Conservation (phyloP, 2,888 invertebrate genomes). For the Rhabditoides inermis region DNA sequence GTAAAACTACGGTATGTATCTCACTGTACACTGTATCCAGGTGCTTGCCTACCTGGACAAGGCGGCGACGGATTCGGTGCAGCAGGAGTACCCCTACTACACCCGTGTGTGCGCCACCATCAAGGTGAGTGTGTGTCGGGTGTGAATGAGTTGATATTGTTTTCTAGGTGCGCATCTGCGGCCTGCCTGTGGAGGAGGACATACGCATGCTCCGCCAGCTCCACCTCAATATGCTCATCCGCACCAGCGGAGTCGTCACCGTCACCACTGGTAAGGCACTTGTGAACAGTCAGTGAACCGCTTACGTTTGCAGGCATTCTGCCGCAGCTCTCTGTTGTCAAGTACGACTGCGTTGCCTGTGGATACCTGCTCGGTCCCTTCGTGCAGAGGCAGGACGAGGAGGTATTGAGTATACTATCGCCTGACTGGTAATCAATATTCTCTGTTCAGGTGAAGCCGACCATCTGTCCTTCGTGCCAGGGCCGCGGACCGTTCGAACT, state of each 20-base stretch:
- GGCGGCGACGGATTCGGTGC: slow-evolving; percentile 66
- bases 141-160: neutral
- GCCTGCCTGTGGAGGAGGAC: slow-evolving; percentile 89
- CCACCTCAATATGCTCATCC: slow-evolving; percentile 80
- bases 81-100: slow-evolving; percentile 89
- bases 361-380: slow-evolving; percentile 90
- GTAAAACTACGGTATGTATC: neutral
- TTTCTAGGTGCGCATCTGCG: slow-evolving; percentile 72
- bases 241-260: slow-evolving; percentile 87
- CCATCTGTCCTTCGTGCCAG: slow-evolving; percentile 95
- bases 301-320: slow-evolving; percentile 64
- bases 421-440: neutral
- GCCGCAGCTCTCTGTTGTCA: slow-evolving; percentile 87
- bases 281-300: no score
- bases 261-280: slow-evolving; percentile 73
- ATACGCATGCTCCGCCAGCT: slow-evolving; percentile 73
- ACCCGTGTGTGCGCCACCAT: slow-evolving; percentile 86
- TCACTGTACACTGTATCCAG: slow-evolving; percentile 10
- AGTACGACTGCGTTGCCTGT: slow-evolving; percentile 93
- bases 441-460: slow-evolving; percentile 73
- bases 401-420: slow-evolving; percentile 26
- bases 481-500: slow-evolving; percentile 89
- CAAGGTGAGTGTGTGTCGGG: slow-evolving; percentile 13
- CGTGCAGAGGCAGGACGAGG: slow-evolving; percentile 83
- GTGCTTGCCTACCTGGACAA: slow-evolving; percentile 48